phyloP scores from a whole-genome alignment of 1,140 invertebrate genomes.

The Elymnias hypermnestra region DNA sequence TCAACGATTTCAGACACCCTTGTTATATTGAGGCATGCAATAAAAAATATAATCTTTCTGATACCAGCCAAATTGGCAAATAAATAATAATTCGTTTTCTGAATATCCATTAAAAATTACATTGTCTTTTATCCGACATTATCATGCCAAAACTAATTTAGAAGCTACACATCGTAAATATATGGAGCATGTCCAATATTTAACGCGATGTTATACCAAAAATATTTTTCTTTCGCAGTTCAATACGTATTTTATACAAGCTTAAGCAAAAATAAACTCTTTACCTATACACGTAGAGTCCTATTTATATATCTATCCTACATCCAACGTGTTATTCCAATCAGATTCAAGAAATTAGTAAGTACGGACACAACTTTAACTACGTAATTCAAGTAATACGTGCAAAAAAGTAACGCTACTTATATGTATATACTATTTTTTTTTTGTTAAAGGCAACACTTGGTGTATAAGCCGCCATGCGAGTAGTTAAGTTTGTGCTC shows the following conservation, averaged over 20 bases:
- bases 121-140: conserved; percentile 27
- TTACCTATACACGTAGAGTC: conserved; percentile 51
- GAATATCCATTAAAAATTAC: conserved; percentile 33
- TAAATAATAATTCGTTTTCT: conserved; percentile 29
- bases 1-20: conserved; percentile 67
- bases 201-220: conserved; percentile 58
- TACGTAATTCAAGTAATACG: not conserved
- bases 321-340: conserved; percentile 46
- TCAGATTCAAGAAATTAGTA: conserved; percentile 27
- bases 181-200: conserved; percentile 42
- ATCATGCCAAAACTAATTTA: conserved; percentile 38
- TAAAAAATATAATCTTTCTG: conserved; percentile 37
- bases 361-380: conserved; percentile 3
- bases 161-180: conserved; percentile 46
- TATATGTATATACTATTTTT: no score
- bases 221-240: conserved; percentile 67
- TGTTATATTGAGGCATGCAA: conserved; percentile 52
- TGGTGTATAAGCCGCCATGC: no score
- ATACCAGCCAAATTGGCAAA: conserved; percentile 40
- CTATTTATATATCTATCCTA: conserved; percentile 41
- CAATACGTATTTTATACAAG: conserved; percentile 61
- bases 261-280: conserved; percentile 74
- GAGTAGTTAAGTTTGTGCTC: conserved; percentile 11
- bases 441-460: no score
- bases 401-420: not conserved